Evolutionary conservation across 2,888 invertebrate genomes (phyloP).

Genomic region (Heliconius hortense): DNA sequence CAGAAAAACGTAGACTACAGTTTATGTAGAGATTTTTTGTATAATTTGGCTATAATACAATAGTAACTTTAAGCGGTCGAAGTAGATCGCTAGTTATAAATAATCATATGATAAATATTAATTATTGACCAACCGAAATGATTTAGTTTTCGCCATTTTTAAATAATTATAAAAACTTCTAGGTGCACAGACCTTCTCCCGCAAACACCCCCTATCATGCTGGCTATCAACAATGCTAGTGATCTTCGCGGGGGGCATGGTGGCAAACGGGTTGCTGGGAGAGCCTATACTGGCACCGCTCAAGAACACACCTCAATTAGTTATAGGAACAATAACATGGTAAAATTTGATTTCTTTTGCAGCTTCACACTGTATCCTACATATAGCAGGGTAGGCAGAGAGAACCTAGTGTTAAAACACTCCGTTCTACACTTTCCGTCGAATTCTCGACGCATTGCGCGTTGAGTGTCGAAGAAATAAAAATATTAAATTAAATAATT

Average conservation of each 20-base stretch:
- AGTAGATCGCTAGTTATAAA: no score
- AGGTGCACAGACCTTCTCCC: constrained; percentile 95
- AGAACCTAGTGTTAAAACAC: no score
- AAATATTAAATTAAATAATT: not conserved
- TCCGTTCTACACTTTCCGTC: not conserved
- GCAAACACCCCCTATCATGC: constrained; percentile 98
- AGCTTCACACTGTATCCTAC: no score
- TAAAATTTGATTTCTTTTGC: constrained; percentile 66
- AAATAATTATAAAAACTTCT: constrained; percentile 47
- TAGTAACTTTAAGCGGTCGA: no score
- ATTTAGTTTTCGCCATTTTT: not conserved
- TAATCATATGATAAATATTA: no score
- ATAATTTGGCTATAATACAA: no score
- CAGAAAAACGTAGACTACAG: no score
- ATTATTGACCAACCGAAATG: no score
- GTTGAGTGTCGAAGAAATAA: not conserved
- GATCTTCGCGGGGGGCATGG: constrained; percentile 98
- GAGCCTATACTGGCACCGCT: constrained; percentile 97
- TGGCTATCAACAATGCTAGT: constrained; percentile 99
- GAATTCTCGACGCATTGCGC: not conserved
- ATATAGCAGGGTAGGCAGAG: no score
- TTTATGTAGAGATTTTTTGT: no score
- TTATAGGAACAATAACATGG: constrained; percentile 97
- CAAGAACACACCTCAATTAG: constrained; percentile 96
- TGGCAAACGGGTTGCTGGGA: constrained; percentile 96